Percentiles rank a stretch among this genome's conserved stretches.
Evolutionary conservation across 2,113 vertebrate species (phyloP).

Genomic region (Leucopsar rothschildi): DNA sequence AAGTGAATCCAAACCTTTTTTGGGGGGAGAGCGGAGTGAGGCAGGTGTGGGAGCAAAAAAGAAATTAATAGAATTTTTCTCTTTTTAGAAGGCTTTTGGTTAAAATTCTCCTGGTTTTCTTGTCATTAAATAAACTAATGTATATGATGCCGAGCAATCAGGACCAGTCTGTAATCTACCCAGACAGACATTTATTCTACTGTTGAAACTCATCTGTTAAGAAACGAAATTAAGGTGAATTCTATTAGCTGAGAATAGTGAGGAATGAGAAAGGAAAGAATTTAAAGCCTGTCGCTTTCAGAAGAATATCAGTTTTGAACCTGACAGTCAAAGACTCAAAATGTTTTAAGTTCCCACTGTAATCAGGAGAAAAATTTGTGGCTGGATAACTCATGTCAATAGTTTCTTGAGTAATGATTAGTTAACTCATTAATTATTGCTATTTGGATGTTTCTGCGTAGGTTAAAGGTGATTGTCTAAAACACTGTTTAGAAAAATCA

Average conservation of each 20-base stretch:
- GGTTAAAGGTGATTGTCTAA: neutral
- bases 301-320: neutral
- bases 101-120: neutral
- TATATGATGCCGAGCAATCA: neutral
- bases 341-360: neutral
- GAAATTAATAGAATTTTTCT: accelerated
- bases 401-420: neutral
- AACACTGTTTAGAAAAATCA: neutral
- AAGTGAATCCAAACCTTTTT: neutral
- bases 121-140: neutral
- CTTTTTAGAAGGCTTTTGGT: neutral
- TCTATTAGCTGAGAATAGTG: neutral
- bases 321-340: neutral
- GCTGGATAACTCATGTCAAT: neutral
- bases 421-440: neutral
- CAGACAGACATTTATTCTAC: neutral
- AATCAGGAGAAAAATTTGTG: neutral
- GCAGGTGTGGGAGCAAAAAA: accelerated
- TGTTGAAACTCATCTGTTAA: neutral
- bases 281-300: neutral
- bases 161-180: neutral
- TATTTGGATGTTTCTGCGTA: neutral
- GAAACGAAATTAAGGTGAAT: neutral
- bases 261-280: neutral
- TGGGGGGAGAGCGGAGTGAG: accelerated